phyloP scores from a whole-genome alignment of 2,113 vertebrate species.

The Scartelaos histophorus region DNA sequence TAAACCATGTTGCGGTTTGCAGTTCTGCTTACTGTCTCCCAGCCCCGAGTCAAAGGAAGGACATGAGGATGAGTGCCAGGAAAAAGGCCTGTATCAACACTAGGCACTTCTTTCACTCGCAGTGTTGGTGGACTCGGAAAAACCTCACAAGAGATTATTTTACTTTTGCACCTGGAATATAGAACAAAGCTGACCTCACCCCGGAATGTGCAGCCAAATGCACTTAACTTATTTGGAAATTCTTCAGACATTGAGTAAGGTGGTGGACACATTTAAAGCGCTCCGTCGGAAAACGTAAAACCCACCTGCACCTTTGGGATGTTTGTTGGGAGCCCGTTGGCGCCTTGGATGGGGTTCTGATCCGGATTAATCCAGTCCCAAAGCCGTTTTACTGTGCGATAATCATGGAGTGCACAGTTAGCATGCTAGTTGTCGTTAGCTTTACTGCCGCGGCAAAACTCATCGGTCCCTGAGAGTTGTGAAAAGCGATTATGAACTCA shows the following conservation, averaged over 20 bases:
- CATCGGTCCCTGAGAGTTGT: too few species aligned
- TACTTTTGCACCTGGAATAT: slow-evolving; percentile 10
- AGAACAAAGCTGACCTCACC: neutral
- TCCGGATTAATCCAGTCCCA: slow-evolving; percentile 60
- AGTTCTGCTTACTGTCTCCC: slow-evolving; percentile 47
- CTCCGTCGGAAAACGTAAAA: slow-evolving; percentile 23
- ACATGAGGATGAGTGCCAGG: slow-evolving; percentile 31
- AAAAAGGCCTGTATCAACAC: slow-evolving; percentile 25
- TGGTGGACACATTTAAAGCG: slow-evolving; percentile 21
- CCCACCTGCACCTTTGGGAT: slow-evolving; percentile 27
- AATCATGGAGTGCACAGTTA: too few species aligned
- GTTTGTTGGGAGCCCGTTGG: neutral
- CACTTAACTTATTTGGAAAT: neutral
- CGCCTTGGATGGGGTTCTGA: slow-evolving; percentile 39
- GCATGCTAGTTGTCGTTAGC: too few species aligned
- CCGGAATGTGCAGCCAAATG: slow-evolving; percentile 8
- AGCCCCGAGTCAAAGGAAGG: slow-evolving; percentile 36
- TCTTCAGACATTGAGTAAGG: slow-evolving; percentile 16
- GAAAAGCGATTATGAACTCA: too few species aligned
- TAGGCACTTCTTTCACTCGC: slow-evolving; percentile 13
- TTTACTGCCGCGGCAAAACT: too few species aligned
- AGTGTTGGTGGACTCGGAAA: neutral
- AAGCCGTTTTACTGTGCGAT: neutral
- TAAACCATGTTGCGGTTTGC: slow-evolving; percentile 26
- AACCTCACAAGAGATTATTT: neutral